phyloP scores from a whole-genome alignment of 1,140 invertebrate species.

The Panagrolaimus sp. region DNA sequence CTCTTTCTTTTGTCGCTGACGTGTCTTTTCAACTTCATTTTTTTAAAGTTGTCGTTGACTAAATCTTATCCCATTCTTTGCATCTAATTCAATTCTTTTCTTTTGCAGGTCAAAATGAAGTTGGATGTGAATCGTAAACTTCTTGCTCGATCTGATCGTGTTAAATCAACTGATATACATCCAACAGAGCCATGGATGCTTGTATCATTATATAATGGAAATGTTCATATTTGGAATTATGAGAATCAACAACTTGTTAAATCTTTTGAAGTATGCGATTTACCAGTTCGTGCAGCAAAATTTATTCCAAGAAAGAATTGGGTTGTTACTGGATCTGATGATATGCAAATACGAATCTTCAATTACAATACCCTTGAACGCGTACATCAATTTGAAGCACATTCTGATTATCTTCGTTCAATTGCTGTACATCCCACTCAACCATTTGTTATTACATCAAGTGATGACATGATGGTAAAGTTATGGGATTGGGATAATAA shows the following conservation, averaged over 20 bases:
- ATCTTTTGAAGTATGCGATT: constrained; percentile 85
- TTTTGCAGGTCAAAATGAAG: constrained; percentile 75
- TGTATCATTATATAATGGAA: constrained; percentile 92
- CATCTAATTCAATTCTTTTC: no score
- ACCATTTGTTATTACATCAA: constrained; percentile 89
- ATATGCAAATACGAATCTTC: constrained; percentile 77
- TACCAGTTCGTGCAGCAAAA: constrained; percentile 87
- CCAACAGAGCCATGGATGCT: constrained; percentile 96
- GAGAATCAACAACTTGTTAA: constrained; percentile 78
- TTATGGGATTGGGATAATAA: constrained; percentile 99
- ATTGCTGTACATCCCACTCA: constrained; percentile 95
- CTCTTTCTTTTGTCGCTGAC: no score
- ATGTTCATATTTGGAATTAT: constrained; percentile 98
- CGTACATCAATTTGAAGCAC: constrained; percentile 91
- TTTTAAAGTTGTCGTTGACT: no score
- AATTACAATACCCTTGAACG: constrained; percentile 98
- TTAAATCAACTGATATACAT: constrained; percentile 95
- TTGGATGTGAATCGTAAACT: constrained; percentile 95
- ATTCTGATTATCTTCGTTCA: constrained; percentile 93
- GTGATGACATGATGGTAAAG: constrained; percentile 98
- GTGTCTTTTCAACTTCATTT: no score
- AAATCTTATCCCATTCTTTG: no score
- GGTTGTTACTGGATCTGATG: constrained; percentile 87
- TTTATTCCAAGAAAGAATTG: constrained; percentile 97
- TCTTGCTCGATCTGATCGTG: constrained; percentile 89